Evolutionary conservation across 2,797 vertebrate species (phyloP).

Genomic region (Phalanger gymnotis): DNA sequence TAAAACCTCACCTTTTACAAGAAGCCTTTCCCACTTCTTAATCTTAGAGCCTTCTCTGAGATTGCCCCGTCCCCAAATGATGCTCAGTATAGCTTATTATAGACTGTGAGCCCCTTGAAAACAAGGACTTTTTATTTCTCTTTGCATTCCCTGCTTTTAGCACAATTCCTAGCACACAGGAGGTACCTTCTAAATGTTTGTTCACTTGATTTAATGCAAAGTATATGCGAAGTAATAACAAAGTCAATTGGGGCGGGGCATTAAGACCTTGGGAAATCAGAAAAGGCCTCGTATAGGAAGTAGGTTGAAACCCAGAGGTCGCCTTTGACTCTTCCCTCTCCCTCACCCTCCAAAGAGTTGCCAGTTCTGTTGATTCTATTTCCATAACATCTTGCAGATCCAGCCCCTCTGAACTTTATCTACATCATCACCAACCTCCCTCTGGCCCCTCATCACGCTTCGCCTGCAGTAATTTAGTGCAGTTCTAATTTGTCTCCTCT

Average conservation of each 20-base stretch:
- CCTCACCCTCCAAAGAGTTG: neutral
- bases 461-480: neutral
- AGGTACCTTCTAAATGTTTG: neutral
- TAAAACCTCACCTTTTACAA: neutral
- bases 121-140: neutral
- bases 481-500: neutral
- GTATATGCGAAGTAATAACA: no score
- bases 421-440: neutral
- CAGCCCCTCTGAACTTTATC: neutral
- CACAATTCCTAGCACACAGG: neutral
- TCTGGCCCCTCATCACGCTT: neutral
- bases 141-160: neutral
- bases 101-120: neutral
- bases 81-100: neutral
- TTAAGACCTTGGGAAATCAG: neutral
- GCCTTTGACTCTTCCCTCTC: neutral
- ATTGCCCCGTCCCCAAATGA: no score
- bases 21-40: neutral
- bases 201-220: no score
- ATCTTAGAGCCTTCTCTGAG: neutral
- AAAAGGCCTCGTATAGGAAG: neutral
- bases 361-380: neutral
- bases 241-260: no score
- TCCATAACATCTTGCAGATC: neutral
- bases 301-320: neutral